Conservation (phyloP, 2,797 vertebrate species). For the Micrastur ruficollis region DNA sequence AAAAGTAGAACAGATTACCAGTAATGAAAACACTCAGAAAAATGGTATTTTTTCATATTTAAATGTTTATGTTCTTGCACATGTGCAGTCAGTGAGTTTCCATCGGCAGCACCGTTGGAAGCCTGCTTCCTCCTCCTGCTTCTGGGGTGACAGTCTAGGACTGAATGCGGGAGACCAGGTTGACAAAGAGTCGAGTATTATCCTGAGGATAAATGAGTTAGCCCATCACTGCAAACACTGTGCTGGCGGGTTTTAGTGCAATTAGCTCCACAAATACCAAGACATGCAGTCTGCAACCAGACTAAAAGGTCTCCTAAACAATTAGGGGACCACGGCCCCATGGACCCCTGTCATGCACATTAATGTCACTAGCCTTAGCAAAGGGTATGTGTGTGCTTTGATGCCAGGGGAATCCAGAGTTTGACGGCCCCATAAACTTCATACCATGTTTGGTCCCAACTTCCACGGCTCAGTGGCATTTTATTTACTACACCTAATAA, state of each 20-base stretch:
- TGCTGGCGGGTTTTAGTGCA: conserved; percentile 63
- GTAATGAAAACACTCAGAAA: neutral
- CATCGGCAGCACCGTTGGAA: neutral
- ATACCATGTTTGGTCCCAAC: neutral
- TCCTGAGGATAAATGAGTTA: conserved; percentile 63
- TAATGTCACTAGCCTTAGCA: conserved; percentile 72
- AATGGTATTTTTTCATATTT: neutral
- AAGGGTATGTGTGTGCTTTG: conserved; percentile 72
- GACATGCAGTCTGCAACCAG: conserved; percentile 75
- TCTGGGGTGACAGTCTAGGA: neutral
- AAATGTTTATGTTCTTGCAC: neutral
- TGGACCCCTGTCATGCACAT: conserved; percentile 80
- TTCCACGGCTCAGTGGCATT: conserved; percentile 59
- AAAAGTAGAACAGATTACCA: neutral
- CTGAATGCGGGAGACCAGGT: neutral
- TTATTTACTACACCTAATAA: conserved; percentile 71
- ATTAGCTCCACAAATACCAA: conserved; percentile 79
- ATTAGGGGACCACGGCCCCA: conserved; percentile 71
- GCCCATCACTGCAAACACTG: conserved; percentile 65
- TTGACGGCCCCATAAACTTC: conserved; percentile 54
- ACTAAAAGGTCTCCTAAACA: conserved; percentile 79
- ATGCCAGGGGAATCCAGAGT: conserved; percentile 63
- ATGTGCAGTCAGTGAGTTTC: neutral
- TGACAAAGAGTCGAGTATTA: conserved; percentile 65
- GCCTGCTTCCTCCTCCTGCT: neutral